A percentile compares a stretch with the other conserved stretches of the same genome.
phyloP scores from a whole-genome alignment of 2,113 vertebrate species.

The Gavia stellata region DNA sequence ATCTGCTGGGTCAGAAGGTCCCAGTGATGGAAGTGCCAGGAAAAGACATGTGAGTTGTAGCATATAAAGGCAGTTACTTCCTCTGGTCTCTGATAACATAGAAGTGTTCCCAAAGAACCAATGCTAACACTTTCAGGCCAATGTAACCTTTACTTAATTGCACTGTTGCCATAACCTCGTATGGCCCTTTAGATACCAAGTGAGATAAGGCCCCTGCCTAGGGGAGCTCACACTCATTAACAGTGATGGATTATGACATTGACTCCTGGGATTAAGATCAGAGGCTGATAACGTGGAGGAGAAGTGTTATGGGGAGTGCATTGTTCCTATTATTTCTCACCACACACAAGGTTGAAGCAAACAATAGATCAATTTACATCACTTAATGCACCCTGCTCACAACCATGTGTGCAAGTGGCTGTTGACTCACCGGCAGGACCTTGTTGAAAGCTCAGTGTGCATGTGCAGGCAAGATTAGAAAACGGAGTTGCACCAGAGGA shows the following conservation, averaged over 20 bases:
- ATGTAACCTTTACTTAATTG: slow-evolving; percentile 33
- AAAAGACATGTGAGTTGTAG: background rate
- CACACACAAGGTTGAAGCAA: background rate
- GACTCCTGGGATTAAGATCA: slow-evolving; percentile 29
- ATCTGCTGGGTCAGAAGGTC: background rate
- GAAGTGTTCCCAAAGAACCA: background rate
- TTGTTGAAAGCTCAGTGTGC: background rate
- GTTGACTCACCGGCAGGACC: background rate
- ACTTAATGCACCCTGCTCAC: background rate
- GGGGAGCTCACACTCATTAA: slow-evolving; percentile 26
- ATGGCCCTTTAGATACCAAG: background rate
- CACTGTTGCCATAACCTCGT: background rate
- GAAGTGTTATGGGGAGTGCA: background rate
- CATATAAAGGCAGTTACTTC: background rate
- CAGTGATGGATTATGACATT: background rate
- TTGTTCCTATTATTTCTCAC: slow-evolving; percentile 32
- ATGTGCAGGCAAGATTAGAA: background rate
- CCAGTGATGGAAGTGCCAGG: background rate
- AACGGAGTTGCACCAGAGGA: background rate
- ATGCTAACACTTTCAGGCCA: background rate
- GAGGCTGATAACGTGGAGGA: background rate
- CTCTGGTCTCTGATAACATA: background rate
- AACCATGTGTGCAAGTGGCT: background rate
- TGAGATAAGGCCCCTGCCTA: slow-evolving; percentile 12
- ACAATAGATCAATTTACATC: slow-evolving; percentile 35